Evolutionary conservation across 2,797 vertebrate species (phyloP), one percentile per base, ranked within the genome.

Genomic region (Nyctalus aviator): DNA sequence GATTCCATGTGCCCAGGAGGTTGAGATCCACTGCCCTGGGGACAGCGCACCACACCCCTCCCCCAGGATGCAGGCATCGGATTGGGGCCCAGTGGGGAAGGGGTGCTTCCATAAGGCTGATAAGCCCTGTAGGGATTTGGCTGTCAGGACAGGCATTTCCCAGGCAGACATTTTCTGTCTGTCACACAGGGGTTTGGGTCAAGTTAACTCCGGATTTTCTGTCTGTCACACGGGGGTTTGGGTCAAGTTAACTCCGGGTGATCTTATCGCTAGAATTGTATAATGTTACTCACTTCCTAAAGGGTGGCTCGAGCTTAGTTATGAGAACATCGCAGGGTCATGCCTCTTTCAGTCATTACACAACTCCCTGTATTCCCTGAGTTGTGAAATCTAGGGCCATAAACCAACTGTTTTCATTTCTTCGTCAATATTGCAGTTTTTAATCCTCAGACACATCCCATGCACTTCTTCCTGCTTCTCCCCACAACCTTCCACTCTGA

Each of bases 221-320:
- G 32, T 94, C 53, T 50, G 15, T 27, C 44, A 46, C 32, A 3
- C 20, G 62, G 10, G 68, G 44, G 77, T 30, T 83, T 59, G 62
- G 30, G 30, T 90, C 69, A 81, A 13, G 59, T 84, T 75, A 88
- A 81, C 35, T 64, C 50, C 46, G 32, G 68, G 18, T n/a, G 30
- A 41, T 30, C 68, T 88, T 46, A 62, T 55, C 93, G n/a, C 12
- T 35, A 46, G 37, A 81, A 48, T 3, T 35, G 21, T 35, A 35
- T 71, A 87, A 69, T 46, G 37, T n/a, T 18, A 66, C 44, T 91
- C 53, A 84, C 75, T 95, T 88, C 48, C 76, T 77, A 83, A 85
- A 68, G 32, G 4, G 18, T 32, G 46, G 4, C 32, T 20, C 57
- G 41, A 27, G 44, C 57, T 75, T 62, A 46, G 50, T 59, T 46